phyloP scores from a whole-genome alignment of 2,797 vertebrate genomes.

The Acipenser oxyrinchus region DNA sequence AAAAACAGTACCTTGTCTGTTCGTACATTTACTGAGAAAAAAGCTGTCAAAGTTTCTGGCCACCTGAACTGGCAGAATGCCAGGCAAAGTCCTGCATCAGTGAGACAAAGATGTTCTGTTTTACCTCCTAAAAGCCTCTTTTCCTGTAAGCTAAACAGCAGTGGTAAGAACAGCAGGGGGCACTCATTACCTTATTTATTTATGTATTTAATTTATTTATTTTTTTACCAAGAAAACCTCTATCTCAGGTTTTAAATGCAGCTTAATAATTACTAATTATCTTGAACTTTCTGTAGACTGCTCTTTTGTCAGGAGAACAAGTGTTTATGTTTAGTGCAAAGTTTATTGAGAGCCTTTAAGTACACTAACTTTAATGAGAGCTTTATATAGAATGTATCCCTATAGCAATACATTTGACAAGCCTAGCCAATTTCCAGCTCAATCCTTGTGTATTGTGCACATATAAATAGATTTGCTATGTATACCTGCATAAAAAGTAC shows the following conservation, averaged over 20 bases:
- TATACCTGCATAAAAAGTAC: too few species aligned
- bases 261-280: too few species aligned
- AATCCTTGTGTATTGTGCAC: too few species aligned
- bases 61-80: neutral
- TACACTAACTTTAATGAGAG: too few species aligned
- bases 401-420: too few species aligned
- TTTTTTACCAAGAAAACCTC: neutral
- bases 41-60: neutral
- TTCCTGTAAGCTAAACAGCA: neutral
- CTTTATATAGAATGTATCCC: too few species aligned
- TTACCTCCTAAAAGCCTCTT: neutral
- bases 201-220: neutral
- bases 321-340: too few species aligned
- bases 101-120: neutral
- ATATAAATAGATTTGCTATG: too few species aligned
- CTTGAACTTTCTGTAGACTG: too few species aligned
- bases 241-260: neutral
- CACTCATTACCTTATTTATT: neutral
- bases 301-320: too few species aligned
- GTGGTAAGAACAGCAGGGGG: neutral
- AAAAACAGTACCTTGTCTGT: neutral
- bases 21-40: neutral
- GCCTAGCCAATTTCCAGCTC: too few species aligned
- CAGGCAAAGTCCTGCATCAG: neutral
- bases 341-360: too few species aligned